phyloP scores from a whole-genome alignment of 2,113 vertebrate species.

The Ploceus nigricollis region DNA sequence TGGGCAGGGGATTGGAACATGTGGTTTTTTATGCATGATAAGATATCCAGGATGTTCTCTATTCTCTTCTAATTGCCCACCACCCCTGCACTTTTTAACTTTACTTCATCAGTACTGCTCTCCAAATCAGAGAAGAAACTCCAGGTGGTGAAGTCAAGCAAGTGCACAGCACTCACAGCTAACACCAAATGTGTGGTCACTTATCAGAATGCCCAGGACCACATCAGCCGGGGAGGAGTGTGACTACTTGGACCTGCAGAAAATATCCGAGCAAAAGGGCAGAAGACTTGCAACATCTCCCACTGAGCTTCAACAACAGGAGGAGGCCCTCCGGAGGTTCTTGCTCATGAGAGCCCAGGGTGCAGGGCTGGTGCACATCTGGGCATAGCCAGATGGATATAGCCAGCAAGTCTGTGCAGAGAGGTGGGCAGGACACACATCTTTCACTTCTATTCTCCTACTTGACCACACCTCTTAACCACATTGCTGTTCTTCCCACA shows the following conservation, averaged over 20 bases:
- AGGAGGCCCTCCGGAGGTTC: background rate
- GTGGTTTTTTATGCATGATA: background rate
- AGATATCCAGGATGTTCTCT: background rate
- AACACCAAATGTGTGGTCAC: background rate
- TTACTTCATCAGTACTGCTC: background rate
- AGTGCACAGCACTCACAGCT: background rate
- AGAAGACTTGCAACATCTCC: background rate
- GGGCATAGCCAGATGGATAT: fast-evolving
- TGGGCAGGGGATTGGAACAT: background rate
- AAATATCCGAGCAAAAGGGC: background rate
- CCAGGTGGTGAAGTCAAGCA: background rate
- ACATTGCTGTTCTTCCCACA: fast-evolving
- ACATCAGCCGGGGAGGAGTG: background rate
- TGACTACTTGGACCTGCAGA: background rate
- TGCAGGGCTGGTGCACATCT: background rate
- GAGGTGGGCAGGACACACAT: background rate
- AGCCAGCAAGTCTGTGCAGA: background rate
- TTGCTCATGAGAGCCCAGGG: background rate
- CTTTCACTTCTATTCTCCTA: background rate
- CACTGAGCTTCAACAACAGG: background rate
- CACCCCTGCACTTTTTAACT: background rate
- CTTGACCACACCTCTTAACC: background rate
- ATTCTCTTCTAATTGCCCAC: background rate
- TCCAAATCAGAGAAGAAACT: background rate
- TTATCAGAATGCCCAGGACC: background rate